Evolutionary conservation across 1,140 invertebrate genomes (phyloP).

Genomic region (Papilio polytes): DNA sequence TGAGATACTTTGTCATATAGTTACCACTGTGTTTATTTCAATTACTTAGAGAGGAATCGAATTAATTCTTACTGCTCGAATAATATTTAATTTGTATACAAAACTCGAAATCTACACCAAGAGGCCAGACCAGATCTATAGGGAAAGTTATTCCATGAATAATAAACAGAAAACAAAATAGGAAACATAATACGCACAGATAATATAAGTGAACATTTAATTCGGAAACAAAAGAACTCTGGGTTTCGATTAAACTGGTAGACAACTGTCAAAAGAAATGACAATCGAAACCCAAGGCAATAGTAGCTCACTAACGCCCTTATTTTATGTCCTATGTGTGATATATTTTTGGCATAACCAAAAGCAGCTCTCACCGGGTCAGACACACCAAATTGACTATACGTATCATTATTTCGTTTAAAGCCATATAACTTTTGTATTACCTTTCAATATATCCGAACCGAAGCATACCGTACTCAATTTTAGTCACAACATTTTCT

Average conservation of each 20-base stretch:
- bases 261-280: no score
- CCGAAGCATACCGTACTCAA: neutral
- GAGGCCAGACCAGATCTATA: neutral
- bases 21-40: neutral
- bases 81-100: conserved; percentile 15
- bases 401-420: neutral
- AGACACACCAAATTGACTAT: no score
- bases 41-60: neutral
- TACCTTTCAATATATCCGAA: neutral
- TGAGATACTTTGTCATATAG: no score
- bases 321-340: neutral
- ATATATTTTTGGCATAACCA: no score
- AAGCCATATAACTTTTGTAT: neutral
- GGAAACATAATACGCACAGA: conserved; percentile 3
- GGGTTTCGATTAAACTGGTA: no score
- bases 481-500: neutral
- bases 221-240: neutral
- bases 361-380: no score
- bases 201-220: conserved; percentile 10
- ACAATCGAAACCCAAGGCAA: no score
- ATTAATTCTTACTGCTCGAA: neutral
- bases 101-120: conserved; percentile 1
- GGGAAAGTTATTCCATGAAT: conserved; percentile 32
- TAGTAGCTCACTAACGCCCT: no score
- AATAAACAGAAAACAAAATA: conserved; percentile 26